Evolutionary conservation across 2,888 invertebrate genomes (phyloP).

Genomic region (Dusona sp.): DNA sequence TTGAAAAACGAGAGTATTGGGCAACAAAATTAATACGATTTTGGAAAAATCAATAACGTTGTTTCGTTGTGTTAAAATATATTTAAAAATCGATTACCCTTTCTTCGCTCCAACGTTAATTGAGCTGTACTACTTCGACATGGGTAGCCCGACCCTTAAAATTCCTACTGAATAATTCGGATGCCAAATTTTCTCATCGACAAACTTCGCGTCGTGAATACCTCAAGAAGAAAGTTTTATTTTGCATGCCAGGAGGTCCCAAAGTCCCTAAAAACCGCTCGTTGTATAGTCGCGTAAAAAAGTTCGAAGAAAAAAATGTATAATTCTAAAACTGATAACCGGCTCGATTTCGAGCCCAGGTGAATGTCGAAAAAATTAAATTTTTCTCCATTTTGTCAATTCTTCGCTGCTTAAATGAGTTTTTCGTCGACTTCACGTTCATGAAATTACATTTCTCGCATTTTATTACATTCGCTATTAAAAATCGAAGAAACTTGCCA

Average conservation of each 20-base stretch:
- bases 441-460: too few relatives aligned
- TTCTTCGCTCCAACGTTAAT: neutral
- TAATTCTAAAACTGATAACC: too few relatives aligned
- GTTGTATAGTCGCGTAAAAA: neutral
- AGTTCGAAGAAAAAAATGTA: neutral
- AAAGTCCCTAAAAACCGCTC: neutral
- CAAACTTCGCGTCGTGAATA: neutral
- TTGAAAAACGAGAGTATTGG: neutral
- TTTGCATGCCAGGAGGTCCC: neutral
- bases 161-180: neutral
- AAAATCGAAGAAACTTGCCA: too few relatives aligned
- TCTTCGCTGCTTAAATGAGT: too few relatives aligned
- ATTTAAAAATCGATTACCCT: neutral
- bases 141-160: neutral
- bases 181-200: neutral
- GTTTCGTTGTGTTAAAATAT: neutral
- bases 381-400: too few relatives aligned
- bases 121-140: neutral
- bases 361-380: too few relatives aligned
- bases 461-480: too few relatives aligned
- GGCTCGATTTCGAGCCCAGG: too few relatives aligned
- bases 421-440: too few relatives aligned
- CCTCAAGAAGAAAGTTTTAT: conserved; percentile 19
- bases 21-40: neutral
- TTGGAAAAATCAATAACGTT: neutral